Evolutionary conservation across 2,797 vertebrate genomes (phyloP).

Genomic region (Etheostoma perlongum): DNA sequence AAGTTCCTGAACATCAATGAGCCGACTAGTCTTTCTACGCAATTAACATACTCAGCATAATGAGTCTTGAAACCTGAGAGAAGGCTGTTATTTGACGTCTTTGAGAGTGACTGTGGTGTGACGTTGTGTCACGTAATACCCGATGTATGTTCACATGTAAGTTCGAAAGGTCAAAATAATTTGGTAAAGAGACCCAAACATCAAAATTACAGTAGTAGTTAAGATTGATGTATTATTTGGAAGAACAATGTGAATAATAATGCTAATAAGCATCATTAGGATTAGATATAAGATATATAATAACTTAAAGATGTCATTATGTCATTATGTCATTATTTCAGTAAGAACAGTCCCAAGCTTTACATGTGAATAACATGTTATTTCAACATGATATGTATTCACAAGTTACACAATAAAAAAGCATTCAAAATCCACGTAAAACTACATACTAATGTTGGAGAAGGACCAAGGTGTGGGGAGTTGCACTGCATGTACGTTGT

Average conservation of each 20-base stretch:
- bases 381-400: not conserved
- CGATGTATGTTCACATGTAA: too few species aligned
- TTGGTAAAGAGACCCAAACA: not conserved
- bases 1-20: not conserved
- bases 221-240: not conserved
- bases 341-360: too few species aligned
- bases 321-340: not conserved
- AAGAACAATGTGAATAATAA: not conserved
- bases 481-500: not conserved
- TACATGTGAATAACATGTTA: not conserved
- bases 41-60: not conserved
- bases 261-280: too few species aligned
- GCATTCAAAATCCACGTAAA: not conserved
- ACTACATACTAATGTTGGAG: not conserved
- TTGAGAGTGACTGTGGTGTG: not conserved
- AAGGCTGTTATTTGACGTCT: constrained; percentile 2
- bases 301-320: too few species aligned
- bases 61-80: constrained; percentile 2
- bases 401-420: too few species aligned
- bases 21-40: not conserved
- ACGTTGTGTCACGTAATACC: not conserved
- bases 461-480: not conserved
- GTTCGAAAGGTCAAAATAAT: not conserved
- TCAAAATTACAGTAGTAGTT: not conserved
- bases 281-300: too few species aligned